These are phyloP conservation scores for Uromys caudimaculatus DNA, from an alignment of 2,797 vertebrate species.

Conservation along the genomic window DNA sequence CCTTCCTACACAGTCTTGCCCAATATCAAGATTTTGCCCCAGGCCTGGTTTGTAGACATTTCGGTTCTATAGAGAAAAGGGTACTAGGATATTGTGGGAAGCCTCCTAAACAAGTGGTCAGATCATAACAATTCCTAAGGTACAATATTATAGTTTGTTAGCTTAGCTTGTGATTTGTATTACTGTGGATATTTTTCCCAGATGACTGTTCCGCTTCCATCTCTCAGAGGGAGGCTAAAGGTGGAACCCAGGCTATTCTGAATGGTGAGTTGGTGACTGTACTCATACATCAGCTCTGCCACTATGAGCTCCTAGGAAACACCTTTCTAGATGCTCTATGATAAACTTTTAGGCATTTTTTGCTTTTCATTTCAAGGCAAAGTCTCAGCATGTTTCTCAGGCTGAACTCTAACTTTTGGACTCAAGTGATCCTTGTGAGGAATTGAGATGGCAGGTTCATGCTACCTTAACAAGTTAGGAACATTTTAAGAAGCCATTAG, in stretches of 20 bases:
- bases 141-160: background rate
- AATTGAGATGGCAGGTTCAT: background rate
- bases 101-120: background rate
- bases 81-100: background rate
- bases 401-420: background rate
- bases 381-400: background rate
- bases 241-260: background rate
- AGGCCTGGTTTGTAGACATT: background rate
- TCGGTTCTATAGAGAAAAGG: background rate
- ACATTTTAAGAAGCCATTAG: background rate
- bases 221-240: background rate
- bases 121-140: background rate
- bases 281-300: background rate
- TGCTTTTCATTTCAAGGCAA: background rate
- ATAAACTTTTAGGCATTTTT: background rate
- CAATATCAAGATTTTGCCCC: background rate
- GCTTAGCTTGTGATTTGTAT: slow-evolving; percentile 4
- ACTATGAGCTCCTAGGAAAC: background rate
- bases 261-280: too few species aligned
- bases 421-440: background rate
- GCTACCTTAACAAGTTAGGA: background rate
- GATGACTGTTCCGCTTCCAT: background rate
- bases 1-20: background rate
- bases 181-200: background rate
- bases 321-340: background rate